Base-by-base conservation (phyloP, 2,113 vertebrate genomes). In the Xiphias gladius region DNA sequence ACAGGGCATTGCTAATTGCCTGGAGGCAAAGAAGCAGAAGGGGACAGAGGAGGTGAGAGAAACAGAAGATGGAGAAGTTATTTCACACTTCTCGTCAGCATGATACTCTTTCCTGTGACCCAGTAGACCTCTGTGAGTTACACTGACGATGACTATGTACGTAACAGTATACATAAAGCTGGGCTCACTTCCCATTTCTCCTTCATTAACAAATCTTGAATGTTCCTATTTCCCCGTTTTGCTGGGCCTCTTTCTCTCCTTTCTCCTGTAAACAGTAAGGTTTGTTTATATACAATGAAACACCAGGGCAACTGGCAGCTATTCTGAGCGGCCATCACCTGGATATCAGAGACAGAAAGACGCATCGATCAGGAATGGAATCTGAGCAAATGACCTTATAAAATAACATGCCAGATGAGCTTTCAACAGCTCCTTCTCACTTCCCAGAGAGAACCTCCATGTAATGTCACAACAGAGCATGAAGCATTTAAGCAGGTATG, bases 321-420 rank as follows among this genome's bases (percentile, higher is more conserved):
- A 95, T 96, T 96, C 94, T 94, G 91, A 94, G 75, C 65, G 11
- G 32, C 76, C 90, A 68, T 93, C 89, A 87, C 91, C 91, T 58
- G 66, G 41, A 0, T 85, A 94, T 95, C 70, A 78, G 77, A 94
- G 93, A 92, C 90, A 92, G 86, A 87, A 84, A 88, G 82, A 73
- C 19, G 5, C 32, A 61, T 62, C 19, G 32, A 83, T 90, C 50
- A 89, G 87, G 62, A 80, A 67, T 54, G 76, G 82, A 90, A 75
- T 81, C 64, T 66, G 19, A 82, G 61, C 73, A 68, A 82, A 88
- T 79, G 69, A 86, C 83, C 84, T 86, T 81, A 83, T 86, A 77
- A 80, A 87, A 87, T 48, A 85, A 87, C 65, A 79, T 79, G 52
- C 80, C 79, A 37, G 77, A 68, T 11, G 11, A 85, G 62, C 76